These are phyloP conservation scores for Alitta virens DNA, from an alignment of 2,888 invertebrate genomes.

Conservation along the genomic window DNA sequence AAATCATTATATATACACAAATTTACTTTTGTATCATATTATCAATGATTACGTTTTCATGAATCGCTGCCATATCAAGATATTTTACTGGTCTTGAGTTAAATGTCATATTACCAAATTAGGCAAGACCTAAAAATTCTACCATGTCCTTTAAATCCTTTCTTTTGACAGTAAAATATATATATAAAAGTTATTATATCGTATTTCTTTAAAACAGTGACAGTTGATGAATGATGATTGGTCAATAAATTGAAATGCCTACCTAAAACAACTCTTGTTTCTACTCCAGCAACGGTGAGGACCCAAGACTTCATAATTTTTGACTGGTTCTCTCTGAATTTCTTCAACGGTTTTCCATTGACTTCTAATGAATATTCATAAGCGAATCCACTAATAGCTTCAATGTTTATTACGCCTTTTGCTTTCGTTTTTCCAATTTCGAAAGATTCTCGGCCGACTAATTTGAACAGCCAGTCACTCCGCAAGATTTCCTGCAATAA, in stretches of 20 bases:
- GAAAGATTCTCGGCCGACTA: constrained; percentile 82
- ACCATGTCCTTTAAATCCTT: too few relatives aligned
- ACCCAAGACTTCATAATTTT: constrained; percentile 76
- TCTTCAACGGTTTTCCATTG: constrained; percentile 76
- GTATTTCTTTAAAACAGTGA: too few relatives aligned
- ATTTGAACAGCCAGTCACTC: constrained; percentile 87
- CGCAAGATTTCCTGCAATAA: constrained; percentile 68
- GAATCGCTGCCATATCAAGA: too few relatives aligned
- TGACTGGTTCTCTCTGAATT: constrained; percentile 77
- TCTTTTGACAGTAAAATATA: too few relatives aligned
- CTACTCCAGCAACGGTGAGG: constrained; percentile 56
- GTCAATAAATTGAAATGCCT: constrained; percentile 37
- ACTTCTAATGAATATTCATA: constrained; percentile 80
- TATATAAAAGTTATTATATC: too few relatives aligned
- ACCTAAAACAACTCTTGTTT: constrained; percentile 71
- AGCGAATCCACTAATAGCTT: constrained; percentile 68
- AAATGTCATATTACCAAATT: too few relatives aligned
- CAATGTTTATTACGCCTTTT: constrained; percentile 62
- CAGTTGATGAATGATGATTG: too few relatives aligned
- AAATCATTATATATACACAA: too few relatives aligned
- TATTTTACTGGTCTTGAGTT: too few relatives aligned
- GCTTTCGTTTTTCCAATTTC: constrained; percentile 62
- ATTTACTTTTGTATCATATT: too few relatives aligned
- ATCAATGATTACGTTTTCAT: too few relatives aligned
- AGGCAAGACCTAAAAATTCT: too few relatives aligned